Evolutionary conservation across 2,113 vertebrate genomes (phyloP), one percentile per base, ranked within the genome.

Genomic region (Puntigrus tetrazona): DNA sequence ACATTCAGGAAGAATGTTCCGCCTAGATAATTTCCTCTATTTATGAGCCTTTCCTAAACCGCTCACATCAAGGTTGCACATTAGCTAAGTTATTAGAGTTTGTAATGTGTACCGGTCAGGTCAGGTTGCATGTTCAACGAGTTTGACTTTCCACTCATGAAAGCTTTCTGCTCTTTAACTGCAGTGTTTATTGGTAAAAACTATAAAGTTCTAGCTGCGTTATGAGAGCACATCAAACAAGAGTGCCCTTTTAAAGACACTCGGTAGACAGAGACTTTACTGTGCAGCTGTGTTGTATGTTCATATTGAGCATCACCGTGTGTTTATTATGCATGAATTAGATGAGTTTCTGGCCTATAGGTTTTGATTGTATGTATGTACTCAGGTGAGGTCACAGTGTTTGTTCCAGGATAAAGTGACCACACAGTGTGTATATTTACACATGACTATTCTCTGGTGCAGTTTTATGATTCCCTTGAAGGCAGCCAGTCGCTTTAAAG

Each of bases 171-270:
- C 50, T 78, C 76, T 79, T 38, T 27, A 38, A 75, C n/a, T 20
- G 41, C 73, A 75, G 73, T 8, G 7, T 50, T 75, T 50, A 75
- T 75, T 63, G 38, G 57, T 63, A 79, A 79, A 63, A 79, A 43
- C n/a, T 20, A 79, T 61, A 45, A 13, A 31, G 59, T 80, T 63
- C 61, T 47, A n/a, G 78, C 38, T 29, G 27, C 10, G 5, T 65
- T 47, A 67, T 80, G 78, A 80, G 41, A 67, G 59, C 41, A 31
- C 27, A 80, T 80, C 78, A 80, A 80, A 80, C 59, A 67, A 80
- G 16, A 67, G 16, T 80, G 78, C 18, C 59, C 20, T 80, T 80
- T 47, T 22, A 79, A 80, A 80, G 41, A 80, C 41, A 67, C 59
- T 22, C 27, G 16, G 8, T 31, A n/a, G 59, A 29, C n/a, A 20